Evolutionary conservation across 2,888 invertebrate species (phyloP), one percentile per base, ranked within the genome.

Genomic region (Plebejus anna): DNA sequence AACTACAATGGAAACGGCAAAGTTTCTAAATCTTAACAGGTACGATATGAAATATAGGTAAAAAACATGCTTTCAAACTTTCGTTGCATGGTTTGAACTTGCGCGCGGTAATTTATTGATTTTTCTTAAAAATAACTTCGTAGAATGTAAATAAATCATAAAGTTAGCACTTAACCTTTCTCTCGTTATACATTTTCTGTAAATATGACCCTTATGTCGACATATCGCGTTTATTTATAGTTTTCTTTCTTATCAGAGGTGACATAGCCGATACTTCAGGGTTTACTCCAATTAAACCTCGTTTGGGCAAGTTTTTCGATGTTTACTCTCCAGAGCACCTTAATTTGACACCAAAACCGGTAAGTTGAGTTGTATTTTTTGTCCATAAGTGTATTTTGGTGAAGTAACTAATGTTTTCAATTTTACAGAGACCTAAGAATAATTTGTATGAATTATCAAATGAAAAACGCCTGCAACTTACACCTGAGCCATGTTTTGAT

Each of bases 121-220:
- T 94, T 94, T 94, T 83, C 83, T 88, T 89, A 84, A 91, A 92
- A 92, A 91, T 92, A 92, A 89, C 86, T 87, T 87, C 84, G 86
- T 83, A 86, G 84, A 89, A 91, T 93, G 93, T 94, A 94, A 94
- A 94, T 94, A 94, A 94, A 94, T 91, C 90, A 91, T 89, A 86
- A 88, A 87, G 86, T 81, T 83, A 80, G 84, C 85, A 83, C 86
- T 86, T 85, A 85, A 81, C 84, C 82, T 86, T 86, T 87, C 82
- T 80, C 81, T 85, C 82, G 80, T 82, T 77, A 77, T 73, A 75
- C 42, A 77, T 73, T 55, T 51, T 72, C 51, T 73, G 51, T 51
- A 73, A 73, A 73, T 73, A 73, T 73, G 28, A 51, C 47, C 55
- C 55, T 73, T 73, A 13, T 28, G 32, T 73, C 32, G 51, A 55